phyloP scores from a whole-genome alignment of 2,888 invertebrate genomes.

The Lithophane leautieri region DNA sequence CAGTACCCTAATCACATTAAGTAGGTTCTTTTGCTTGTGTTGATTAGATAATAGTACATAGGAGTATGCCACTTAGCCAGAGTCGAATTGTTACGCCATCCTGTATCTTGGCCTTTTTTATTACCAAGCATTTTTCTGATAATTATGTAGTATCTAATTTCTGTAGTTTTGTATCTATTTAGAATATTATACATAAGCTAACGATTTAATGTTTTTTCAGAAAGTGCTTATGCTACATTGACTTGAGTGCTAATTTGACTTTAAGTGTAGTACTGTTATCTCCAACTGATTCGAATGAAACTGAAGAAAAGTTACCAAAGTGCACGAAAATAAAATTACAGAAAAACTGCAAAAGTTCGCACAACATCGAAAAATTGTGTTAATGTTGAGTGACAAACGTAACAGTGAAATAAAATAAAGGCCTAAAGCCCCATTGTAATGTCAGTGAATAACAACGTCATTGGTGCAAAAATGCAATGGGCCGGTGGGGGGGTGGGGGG shows the following conservation, averaged over 20 bases:
- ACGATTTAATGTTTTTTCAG: constrained; percentile 41
- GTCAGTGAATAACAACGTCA: constrained; percentile 80
- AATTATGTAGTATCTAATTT: neutral
- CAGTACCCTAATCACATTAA: constrained; percentile 46
- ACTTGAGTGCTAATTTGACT: constrained; percentile 16
- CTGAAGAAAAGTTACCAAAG: constrained; percentile 20
- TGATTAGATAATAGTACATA: constrained; percentile 27
- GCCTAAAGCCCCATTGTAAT: constrained; percentile 74
- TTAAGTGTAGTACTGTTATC: constrained; percentile 19
- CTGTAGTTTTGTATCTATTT: constrained; percentile 24
- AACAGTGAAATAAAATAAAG: constrained; percentile 64
- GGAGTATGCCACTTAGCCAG: constrained; percentile 5
- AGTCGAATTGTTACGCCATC: neutral
- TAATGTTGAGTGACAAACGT: constrained; percentile 46
- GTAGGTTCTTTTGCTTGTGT: constrained; percentile 29
- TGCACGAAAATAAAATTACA: constrained; percentile 19
- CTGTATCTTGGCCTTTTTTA: neutral
- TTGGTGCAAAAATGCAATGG: constrained; percentile 85
- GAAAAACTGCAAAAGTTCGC: constrained; percentile 8
- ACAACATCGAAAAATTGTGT: constrained; percentile 36
- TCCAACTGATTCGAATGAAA: neutral
- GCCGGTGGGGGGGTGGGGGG: constrained; percentile 80
- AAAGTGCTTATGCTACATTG: constrained; percentile 28
- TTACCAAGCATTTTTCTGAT: constrained; percentile 9
- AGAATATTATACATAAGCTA: constrained; percentile 6